Evolutionary conservation across 2,888 invertebrate species (phyloP), one percentile per base, ranked within the genome.

Genomic region (Erynnis tages): DNA sequence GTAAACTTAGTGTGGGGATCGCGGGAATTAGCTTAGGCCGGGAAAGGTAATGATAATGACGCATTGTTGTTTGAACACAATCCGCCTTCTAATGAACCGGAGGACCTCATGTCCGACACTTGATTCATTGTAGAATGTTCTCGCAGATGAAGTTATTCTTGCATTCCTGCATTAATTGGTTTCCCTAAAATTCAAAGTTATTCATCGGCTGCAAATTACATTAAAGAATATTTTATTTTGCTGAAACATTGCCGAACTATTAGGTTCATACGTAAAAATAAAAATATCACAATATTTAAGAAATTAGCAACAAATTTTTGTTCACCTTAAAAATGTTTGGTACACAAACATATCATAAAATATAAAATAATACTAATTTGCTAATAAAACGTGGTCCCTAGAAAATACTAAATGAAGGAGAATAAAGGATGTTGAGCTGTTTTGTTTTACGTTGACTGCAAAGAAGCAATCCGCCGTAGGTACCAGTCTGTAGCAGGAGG

Each of bases 41-140:
- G 65, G 65, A 67, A 62, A 66, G 59, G 67, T 76, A 79, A 80
- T 73, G 76, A 76, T 77, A 79, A 80, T 73, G 76, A 76, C 63
- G 72, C 71, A 81, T 82, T 83, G 82, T 82, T 69, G 57, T 58
- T 65, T 59, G 58, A 67, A 66, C 65, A 73, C 67, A 78, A 77
- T 75, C 71, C 67, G 66, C 63, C 67, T 69, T 65, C 61, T 69
- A 69, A 73, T 70, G 73, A 67, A 65, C 60, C 54, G 60, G 61
- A 60, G 63, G 61, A 65, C 62, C 54, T 23, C 16, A 19, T 30
- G 17, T 30, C 17, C 7, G 23, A 43, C 49, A 43, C 49, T 35
- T 17, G 40, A 40, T 32, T 29, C 23, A 23, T 25, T 13, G 27
- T 8, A 32, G 30, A 34, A 16, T 25, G n/a, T n/a, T n/a, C n/a